Evolutionary conservation across 2,888 invertebrate species (phyloP), one percentile per base, ranked within the genome.

Genomic region (Drosophila emarginata): DNA sequence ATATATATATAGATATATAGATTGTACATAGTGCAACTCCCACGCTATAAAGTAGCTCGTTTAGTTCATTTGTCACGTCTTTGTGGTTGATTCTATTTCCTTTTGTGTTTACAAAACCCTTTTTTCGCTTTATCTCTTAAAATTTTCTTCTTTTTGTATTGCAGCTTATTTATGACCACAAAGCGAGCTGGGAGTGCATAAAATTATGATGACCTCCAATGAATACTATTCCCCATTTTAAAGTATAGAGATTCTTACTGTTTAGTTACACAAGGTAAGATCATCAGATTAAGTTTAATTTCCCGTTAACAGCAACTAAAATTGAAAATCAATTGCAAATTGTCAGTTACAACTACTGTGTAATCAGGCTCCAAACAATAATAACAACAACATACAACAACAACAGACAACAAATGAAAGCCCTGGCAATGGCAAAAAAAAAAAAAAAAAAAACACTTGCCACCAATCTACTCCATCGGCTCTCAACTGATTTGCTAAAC

Each of bases 1-100:
- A 14, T 21, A 45, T 18, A 45, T 11, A 15, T 7, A 45, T 18
- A 18, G 7, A 14, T 21, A 45, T 18, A 45, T 11, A 23, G 9
- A 1, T 11, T 32, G 32, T 32, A 9, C 32, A 11, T 7, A 79
- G 72, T 77, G 78, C 68, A 86, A 80, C 88, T 88, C 83, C 83
- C 88, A 83, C 83, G 87, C 83, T 64, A 53, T 68, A 72, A 76
- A 81, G 83, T 74, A 88, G 88, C 87, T 84, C 77, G 77, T 84
- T 84, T 87, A 77, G 77, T 40, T 85, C 82, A 87, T 84, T 88
- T 87, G 84, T 84, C 84, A 84, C 88, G 88, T 88, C 87, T 87
- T 74, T 76, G 74, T 65, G 59, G 76, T 50, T 58, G 45, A 37
- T 21, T 45, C 45, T 21, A 4, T 18, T 11, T 2, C 4, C 15